These are phyloP conservation scores for Callipepla californica DNA, from an alignment of 2,113 vertebrate genomes.

Conservation along the genomic window DNA sequence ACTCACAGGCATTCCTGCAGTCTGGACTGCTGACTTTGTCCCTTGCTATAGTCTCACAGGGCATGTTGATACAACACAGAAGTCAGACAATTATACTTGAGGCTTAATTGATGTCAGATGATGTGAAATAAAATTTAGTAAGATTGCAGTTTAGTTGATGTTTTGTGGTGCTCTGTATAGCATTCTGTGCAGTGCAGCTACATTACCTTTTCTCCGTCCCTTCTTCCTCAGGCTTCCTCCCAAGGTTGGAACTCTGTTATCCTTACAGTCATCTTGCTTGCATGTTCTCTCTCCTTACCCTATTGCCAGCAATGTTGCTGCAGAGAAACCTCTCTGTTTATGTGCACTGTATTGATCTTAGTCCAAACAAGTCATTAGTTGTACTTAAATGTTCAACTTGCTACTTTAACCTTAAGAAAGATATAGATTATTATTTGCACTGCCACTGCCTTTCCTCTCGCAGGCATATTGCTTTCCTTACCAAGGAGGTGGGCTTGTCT, in stretches of 20 bases:
- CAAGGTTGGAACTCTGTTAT: neutral
- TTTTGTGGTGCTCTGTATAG: neutral
- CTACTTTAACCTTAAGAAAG: neutral
- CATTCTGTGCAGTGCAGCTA: neutral
- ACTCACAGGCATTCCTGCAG: neutral
- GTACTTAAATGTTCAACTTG: neutral
- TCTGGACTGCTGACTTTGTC: neutral
- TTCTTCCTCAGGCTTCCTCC: neutral
- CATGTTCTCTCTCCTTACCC: neutral
- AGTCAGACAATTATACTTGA: neutral
- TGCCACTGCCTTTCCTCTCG: neutral
- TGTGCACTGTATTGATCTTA: neutral
- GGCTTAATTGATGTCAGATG: neutral
- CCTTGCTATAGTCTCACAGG: neutral
- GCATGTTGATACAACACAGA: neutral
- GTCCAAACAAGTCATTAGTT: neutral
- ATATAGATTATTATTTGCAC: neutral
- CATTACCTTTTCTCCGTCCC: neutral
- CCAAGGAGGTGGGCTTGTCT: neutral
- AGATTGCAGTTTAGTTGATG: neutral
- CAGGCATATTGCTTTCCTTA: neutral
- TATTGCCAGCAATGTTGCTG: fast-evolving
- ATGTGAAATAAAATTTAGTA: neutral
- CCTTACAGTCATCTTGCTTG: neutral
- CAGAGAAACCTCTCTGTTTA: neutral